Conservation (phyloP, 2,113 vertebrate species). For the Mystacornis crossleyi region DNA sequence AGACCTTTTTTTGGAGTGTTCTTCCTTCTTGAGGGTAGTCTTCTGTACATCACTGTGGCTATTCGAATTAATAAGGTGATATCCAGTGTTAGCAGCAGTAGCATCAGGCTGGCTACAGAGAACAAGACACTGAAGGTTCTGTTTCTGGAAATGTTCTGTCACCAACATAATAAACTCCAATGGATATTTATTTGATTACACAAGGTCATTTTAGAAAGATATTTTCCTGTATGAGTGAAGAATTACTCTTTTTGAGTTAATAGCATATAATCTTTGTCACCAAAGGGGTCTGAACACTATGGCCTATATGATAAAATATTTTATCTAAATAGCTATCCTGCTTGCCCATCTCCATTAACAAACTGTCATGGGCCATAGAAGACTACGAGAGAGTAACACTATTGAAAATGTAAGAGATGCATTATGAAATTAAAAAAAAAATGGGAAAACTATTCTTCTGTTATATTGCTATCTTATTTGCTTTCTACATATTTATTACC, state of each 20-base stretch:
- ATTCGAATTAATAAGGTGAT: background rate
- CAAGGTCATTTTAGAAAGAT: background rate
- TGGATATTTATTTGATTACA: background rate
- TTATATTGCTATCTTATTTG: background rate
- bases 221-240: background rate
- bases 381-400: background rate
- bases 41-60: background rate
- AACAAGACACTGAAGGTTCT: background rate
- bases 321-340: background rate
- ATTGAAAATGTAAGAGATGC: background rate
- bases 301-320: background rate
- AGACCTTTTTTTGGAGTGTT: background rate
- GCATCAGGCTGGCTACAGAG: background rate
- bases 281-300: background rate
- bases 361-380: background rate
- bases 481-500: background rate
- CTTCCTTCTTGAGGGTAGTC: background rate
- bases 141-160: background rate
- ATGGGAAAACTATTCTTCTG: rapidly evolving
- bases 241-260: background rate
- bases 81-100: background rate
- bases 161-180: background rate
- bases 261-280: background rate
- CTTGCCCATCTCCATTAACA: background rate
- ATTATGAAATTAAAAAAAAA: background rate